A percentile compares a stretch with the other conserved stretches of the same genome.
phyloP scores from a whole-genome alignment of 2,888 invertebrate species.

The Drosophila mayaguana region DNA sequence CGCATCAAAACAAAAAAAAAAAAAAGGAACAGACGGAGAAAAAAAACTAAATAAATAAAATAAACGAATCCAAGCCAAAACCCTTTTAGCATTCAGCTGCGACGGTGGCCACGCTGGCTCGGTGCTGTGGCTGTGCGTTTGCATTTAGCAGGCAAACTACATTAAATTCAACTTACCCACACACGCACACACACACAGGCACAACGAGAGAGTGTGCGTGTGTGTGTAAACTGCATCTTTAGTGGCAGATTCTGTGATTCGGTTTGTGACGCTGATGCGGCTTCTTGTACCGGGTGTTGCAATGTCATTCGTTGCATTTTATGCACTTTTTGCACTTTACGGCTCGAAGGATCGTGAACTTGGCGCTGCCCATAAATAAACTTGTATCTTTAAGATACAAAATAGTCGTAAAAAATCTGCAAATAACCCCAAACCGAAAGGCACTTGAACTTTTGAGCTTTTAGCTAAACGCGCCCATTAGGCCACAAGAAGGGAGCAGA shows the following conservation, averaged over 20 bases:
- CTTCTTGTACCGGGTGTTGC: constrained; percentile 67
- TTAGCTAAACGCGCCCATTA: constrained; percentile 45
- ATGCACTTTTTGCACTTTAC: constrained; percentile 78
- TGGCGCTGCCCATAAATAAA: constrained; percentile 73
- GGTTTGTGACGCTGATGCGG: constrained; percentile 73
- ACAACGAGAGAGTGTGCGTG: not conserved
- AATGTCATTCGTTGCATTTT: constrained; percentile 78
- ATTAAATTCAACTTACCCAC: constrained; percentile 75
- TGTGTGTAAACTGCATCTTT: constrained; percentile 62
- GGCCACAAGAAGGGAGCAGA: constrained; percentile 23
- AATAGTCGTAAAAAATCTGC: constrained; percentile 78
- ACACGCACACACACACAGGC: constrained; percentile 37
- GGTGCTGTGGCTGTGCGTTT: constrained; percentile 48
- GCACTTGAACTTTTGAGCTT: constrained; percentile 64
- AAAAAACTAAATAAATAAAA: constrained; percentile 47
- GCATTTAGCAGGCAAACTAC: constrained; percentile 79
- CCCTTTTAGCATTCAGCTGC: constrained; percentile 78
- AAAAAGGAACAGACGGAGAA: constrained; percentile 12
- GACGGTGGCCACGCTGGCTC: too few species aligned
- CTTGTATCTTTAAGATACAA: constrained; percentile 78
- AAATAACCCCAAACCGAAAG: constrained; percentile 60
- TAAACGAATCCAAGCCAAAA: constrained; percentile 63
- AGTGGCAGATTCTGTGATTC: constrained; percentile 74
- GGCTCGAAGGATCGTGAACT: constrained; percentile 58
- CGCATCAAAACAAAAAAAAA: constrained; percentile 55